These are phyloP conservation scores for Acanthurus lineatus DNA, from an alignment of 2,797 vertebrate species.

Conservation along the genomic window DNA sequence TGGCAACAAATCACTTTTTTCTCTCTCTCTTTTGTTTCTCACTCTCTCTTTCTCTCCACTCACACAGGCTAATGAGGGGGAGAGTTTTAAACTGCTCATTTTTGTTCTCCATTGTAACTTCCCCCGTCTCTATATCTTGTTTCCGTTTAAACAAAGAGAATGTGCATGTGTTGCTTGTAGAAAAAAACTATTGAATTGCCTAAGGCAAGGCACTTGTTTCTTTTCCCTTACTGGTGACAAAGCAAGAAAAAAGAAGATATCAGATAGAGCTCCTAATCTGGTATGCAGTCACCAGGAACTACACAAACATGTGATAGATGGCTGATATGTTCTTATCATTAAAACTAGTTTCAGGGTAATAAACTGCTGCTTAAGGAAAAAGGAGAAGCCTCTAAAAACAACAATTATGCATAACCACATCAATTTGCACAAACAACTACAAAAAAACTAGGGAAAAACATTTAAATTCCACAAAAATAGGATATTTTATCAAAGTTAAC, in stretches of 20 bases:
- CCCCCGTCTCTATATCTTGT: constrained; percentile 52
- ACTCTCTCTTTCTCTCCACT: constrained; percentile 18
- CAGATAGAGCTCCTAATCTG: neutral
- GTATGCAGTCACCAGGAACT: neutral
- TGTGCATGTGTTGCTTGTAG: constrained; percentile 11
- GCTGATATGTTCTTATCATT: neutral
- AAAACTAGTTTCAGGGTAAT: neutral
- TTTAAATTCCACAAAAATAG: neutral
- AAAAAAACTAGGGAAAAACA: neutral
- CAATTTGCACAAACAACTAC: neutral
- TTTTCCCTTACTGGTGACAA: constrained; percentile 3
- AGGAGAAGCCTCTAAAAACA: neutral
- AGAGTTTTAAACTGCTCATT: constrained; percentile 15
- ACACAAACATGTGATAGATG: neutral
- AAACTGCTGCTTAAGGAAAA: neutral
- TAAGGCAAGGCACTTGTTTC: constrained; percentile 12
- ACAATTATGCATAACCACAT: constrained; percentile 5
- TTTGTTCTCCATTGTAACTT: constrained; percentile 64
- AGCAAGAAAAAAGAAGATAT: neutral
- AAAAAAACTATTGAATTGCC: constrained; percentile 7
- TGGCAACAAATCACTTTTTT: constrained; percentile 35
- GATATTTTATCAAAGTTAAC: too few species aligned
- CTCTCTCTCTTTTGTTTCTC: constrained; percentile 19
- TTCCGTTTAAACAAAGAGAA: constrained; percentile 43
- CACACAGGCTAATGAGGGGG: neutral